A percentile compares a stretch with the other conserved stretches of the same genome.
These are phyloP conservation scores for Pseudoips prasinana DNA, from an alignment of 2,888 invertebrate genomes.

Conservation along the genomic window DNA sequence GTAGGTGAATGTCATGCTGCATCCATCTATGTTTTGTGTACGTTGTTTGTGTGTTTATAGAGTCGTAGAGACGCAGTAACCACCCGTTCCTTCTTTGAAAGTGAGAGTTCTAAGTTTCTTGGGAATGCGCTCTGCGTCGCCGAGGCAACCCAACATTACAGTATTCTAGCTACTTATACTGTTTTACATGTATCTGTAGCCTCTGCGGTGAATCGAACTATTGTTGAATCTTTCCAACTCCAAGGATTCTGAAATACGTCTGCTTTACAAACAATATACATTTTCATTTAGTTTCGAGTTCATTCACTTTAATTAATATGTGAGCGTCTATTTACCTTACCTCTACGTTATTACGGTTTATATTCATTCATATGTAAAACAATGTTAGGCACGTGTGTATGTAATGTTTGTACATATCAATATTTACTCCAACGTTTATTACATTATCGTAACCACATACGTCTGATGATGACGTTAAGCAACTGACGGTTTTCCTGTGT, in stretches of 20 bases:
- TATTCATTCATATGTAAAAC: constrained; percentile 36
- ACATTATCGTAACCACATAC: constrained; percentile 35
- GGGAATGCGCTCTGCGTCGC: constrained; percentile 49
- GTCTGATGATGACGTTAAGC: constrained; percentile 34
- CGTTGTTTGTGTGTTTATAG: constrained; percentile 48
- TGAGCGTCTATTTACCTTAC: constrained; percentile 19
- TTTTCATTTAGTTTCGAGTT: constrained; percentile 2
- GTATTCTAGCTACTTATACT: too few relatives aligned
- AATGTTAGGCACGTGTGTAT: constrained; percentile 26
- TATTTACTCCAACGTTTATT: too few relatives aligned
- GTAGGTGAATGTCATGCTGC: constrained; percentile 56
- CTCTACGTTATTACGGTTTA: constrained; percentile 12
- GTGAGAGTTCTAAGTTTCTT: constrained; percentile 73
- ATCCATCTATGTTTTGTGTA: constrained; percentile 49
- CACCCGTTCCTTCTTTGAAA: constrained; percentile 68
- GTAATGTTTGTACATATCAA: constrained; percentile 42
- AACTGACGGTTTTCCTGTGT: constrained; percentile 38
- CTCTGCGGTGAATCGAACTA: too few relatives aligned
- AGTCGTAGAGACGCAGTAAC: constrained; percentile 54
- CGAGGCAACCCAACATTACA: constrained; percentile 37
- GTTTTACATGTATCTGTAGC: too few relatives aligned
- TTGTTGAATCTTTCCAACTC: background rate
- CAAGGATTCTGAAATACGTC: constrained; percentile 4
- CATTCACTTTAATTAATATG: constrained; percentile 13
- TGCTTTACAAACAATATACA: too few relatives aligned